phyloP scores from a whole-genome alignment of 2,888 invertebrate genomes.

The Drosophila barbarae region DNA sequence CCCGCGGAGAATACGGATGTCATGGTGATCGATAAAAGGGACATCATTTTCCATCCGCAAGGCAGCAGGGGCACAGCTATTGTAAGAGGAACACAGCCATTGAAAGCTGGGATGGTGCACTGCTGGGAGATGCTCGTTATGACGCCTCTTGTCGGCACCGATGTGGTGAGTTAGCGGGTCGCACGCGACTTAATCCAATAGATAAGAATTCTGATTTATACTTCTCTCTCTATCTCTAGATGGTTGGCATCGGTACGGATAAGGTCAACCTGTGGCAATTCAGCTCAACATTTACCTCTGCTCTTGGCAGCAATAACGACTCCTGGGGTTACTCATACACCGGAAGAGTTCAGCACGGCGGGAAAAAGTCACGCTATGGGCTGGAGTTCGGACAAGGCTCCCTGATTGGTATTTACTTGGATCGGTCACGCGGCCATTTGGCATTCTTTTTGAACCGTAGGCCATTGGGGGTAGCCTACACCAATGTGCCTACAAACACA shows the following conservation, averaged over 20 bases:
- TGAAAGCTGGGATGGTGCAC: slow-evolving; percentile 87
- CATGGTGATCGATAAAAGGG: slow-evolving; percentile 80
- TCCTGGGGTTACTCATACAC: slow-evolving; percentile 93
- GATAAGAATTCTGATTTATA: slow-evolving; percentile 41
- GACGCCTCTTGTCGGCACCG: slow-evolving; percentile 90
- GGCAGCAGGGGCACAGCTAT: slow-evolving; percentile 92
- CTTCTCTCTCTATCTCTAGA: slow-evolving; percentile 82
- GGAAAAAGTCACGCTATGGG: slow-evolving; percentile 82
- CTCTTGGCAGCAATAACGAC: slow-evolving; percentile 87
- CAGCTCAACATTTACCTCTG: slow-evolving; percentile 86
- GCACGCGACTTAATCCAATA: neutral
- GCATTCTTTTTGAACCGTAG: slow-evolving; percentile 90
- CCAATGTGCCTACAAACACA: slow-evolving; percentile 75
- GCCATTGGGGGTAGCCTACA: slow-evolving; percentile 76
- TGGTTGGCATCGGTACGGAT: slow-evolving; percentile 92
- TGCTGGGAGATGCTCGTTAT: slow-evolving; percentile 95
- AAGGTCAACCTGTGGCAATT: slow-evolving; percentile 84
- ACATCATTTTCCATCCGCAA: slow-evolving; percentile 89
- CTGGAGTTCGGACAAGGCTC: slow-evolving; percentile 86
- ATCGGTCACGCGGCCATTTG: slow-evolving; percentile 89
- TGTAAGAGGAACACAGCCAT: slow-evolving; percentile 84
- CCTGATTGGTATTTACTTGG: slow-evolving; percentile 89
- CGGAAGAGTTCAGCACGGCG: slow-evolving; percentile 86
- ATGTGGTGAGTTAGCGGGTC: slow-evolving; percentile 85
- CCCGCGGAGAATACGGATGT: slow-evolving; percentile 59